phyloP scores from a whole-genome alignment of 2,888 invertebrate genomes.

The Agrilus cyanescens region DNA sequence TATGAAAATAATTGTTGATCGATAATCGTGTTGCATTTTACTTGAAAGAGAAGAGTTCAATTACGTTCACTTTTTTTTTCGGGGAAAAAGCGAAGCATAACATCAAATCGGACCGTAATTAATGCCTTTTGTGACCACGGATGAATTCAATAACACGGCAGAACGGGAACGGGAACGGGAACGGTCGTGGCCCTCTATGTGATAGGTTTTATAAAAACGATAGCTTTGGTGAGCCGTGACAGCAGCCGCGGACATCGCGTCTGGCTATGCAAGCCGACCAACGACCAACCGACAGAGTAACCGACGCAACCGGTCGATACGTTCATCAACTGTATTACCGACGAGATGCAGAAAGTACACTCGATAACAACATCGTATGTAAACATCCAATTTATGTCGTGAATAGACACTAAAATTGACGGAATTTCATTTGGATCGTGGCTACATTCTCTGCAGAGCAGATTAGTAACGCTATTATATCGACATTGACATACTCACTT shows the following conservation, averaged over 20 bases:
- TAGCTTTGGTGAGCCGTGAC: conserved; percentile 13
- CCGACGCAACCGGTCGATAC: conserved; percentile 24
- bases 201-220: conserved; percentile 20
- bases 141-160: conserved; percentile 31
- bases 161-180: conserved; percentile 22
- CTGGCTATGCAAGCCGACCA: no score
- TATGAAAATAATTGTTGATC: no score
- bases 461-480: no score
- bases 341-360: conserved; percentile 25
- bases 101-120: conserved; percentile 22
- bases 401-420: background rate
- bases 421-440: conserved; percentile 3
- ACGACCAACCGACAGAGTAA: conserved; percentile 11
- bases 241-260: conserved; percentile 5
- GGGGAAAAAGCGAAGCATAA: no score
- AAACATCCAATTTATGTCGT: background rate
- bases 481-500: no score
- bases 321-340: conserved; percentile 28
- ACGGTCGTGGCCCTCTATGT: conserved; percentile 15
- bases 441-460: conserved; percentile 1
- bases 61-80: no score
- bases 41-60: no score
- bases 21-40: no score
- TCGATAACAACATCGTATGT: conserved; percentile 13
- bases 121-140: conserved; percentile 30